Evolutionary conservation across 2,113 vertebrate genomes (phyloP).

Genomic region (Nerophis lumbriciformis): DNA sequence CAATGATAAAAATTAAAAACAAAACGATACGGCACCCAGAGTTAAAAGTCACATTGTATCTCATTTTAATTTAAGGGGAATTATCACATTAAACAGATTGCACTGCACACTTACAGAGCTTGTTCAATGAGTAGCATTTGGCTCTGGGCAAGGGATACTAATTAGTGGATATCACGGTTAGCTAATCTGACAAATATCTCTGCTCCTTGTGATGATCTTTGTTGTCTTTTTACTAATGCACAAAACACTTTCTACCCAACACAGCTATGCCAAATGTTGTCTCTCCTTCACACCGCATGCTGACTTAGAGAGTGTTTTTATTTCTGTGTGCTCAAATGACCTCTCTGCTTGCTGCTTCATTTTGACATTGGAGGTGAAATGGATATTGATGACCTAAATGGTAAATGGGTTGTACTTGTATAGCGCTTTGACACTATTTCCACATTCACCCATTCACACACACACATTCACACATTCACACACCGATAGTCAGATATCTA

Average conservation of each 20-base stretch:
- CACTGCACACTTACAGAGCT: neutral
- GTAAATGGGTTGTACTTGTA: no score
- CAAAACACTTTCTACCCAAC: neutral
- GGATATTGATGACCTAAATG: no score
- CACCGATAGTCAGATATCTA: no score
- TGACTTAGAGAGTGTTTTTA: neutral
- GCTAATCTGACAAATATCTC: neutral
- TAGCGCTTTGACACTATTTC: no score
- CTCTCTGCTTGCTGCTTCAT: no score
- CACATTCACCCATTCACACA: no score
- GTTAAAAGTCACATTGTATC: constrained; percentile 1
- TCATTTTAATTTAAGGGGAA: neutral
- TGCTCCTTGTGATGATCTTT: neutral
- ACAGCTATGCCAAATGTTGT: neutral
- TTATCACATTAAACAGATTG: neutral
- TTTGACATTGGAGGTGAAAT: no score
- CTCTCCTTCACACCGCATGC: no score
- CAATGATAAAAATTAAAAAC: no score
- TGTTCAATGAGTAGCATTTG: neutral
- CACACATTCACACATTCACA: no score
- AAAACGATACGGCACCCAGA: neutral
- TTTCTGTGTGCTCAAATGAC: neutral
- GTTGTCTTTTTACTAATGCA: neutral
- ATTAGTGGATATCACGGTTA: neutral
- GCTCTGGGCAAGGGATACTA: neutral